Conservation (phyloP, 53 echinoderm and acorn worm genomes). For the Crossaster papposus region DNA sequence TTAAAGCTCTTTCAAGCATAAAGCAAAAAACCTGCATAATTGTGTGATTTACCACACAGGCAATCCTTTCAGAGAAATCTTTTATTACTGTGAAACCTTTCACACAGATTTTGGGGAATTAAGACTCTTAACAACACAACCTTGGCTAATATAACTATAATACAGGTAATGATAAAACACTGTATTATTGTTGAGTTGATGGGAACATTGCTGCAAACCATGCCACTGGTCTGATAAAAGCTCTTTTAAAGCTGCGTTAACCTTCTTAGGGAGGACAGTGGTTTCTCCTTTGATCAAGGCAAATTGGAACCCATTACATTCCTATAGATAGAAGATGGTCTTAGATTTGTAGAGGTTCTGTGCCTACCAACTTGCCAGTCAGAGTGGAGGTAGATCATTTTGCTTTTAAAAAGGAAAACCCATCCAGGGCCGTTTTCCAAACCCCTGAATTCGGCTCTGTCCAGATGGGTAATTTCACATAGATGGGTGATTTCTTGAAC, state of each 20-base stretch:
- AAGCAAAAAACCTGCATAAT: neutral
- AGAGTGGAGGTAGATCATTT: neutral
- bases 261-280: conserved; percentile 14
- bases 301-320: conserved; percentile 34
- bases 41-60: neutral
- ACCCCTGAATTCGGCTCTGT: too few relatives aligned
- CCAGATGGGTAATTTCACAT: too few relatives aligned
- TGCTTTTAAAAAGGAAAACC: neutral
- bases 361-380: conserved; percentile 1
- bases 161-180: neutral
- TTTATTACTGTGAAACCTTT: conserved; percentile 25
- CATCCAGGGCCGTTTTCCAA: too few relatives aligned
- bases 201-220: conserved; percentile 41
- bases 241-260: conserved; percentile 36
- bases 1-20: neutral
- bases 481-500: too few relatives aligned
- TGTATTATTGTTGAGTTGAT: conserved; percentile 2
- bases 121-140: conserved; percentile 29
- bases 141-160: conserved; percentile 2
- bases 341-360: conserved; percentile 28
- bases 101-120: conserved; percentile 8
- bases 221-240: neutral
- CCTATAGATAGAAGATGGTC: conserved; percentile 34
- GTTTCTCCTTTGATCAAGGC: neutral
- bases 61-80: neutral